Evolutionary conservation across 2,797 vertebrate species (phyloP).

Genomic region (Alfaro cultratus): DNA sequence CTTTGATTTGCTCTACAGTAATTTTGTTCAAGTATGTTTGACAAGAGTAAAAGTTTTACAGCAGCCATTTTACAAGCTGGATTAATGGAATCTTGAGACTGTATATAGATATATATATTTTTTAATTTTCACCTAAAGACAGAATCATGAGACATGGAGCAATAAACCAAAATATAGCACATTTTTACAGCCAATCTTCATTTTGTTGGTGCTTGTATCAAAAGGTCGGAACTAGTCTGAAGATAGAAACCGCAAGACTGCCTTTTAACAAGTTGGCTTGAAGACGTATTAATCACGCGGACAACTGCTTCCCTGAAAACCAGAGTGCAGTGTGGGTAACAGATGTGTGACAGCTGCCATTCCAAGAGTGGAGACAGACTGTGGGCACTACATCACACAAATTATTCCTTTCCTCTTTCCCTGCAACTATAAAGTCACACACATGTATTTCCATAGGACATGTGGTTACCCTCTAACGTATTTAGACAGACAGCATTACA

Average conservation of each 20-base stretch:
- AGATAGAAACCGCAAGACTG: constrained; percentile 18
- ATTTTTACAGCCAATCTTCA: not conserved
- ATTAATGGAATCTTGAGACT: constrained; percentile 37
- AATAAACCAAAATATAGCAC: not conserved
- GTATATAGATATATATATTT: constrained; percentile 7
- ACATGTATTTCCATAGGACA: constrained; percentile 41
- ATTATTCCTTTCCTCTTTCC: constrained; percentile 31
- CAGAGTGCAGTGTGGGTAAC: constrained; percentile 28
- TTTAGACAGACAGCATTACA: constrained; percentile 24
- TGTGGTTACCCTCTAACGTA: constrained; percentile 39
- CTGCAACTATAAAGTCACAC: constrained; percentile 25
- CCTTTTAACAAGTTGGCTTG: constrained; percentile 28
- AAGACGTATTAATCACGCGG: constrained; percentile 40
- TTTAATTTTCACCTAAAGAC: not conserved
- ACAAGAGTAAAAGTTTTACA: constrained; percentile 48
- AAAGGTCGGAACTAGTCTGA: constrained; percentile 20
- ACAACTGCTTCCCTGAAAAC: constrained; percentile 59
- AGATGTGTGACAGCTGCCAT: constrained; percentile 60
- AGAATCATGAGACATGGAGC: not conserved
- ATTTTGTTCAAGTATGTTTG: constrained; percentile 13
- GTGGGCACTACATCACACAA: constrained; percentile 53
- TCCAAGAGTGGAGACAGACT: constrained; percentile 50
- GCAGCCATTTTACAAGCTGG: constrained; percentile 46
- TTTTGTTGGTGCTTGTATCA: constrained; percentile 19
- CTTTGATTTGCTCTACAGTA: not conserved